Evolutionary conservation across 1,140 invertebrate species (phyloP), one percentile per base, ranked within the genome.

Genomic region (Alviniconcha marisindica): DNA sequence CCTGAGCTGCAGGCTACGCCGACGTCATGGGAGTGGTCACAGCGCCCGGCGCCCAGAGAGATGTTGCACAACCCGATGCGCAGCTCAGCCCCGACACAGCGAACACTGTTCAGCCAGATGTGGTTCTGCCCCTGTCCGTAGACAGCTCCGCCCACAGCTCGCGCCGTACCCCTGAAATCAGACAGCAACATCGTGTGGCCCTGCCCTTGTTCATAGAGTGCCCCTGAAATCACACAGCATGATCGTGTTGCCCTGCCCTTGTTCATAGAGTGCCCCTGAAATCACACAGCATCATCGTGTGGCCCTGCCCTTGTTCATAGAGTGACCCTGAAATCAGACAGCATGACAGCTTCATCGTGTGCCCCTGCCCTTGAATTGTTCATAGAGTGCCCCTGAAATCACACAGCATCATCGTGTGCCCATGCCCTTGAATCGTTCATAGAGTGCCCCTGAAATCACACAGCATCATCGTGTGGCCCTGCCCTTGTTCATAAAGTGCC

Each of bases 221-320:
- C 78, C 78, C 28, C 78, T 80, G 60, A 48, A 48, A 48, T n/a
- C 44, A 48, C 44, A 48, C 44, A 48, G 44, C 44, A 48, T 48
- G 44, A 48, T n/a, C n/a, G n/a, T 44, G 2, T 5, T 5, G 12
- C 60, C 78, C 54, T 66, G 78, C n/a, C 56, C 78, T 31, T 80
- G 78, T 7, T 60, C 78, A 38, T 40, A 80, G 28, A 24, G 15
- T 21, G 0, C 78, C 78, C 28, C 78, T 80, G 60, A 48, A 48
- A 48, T n/a, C 44, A 48, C 44, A 48, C 44, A 48, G 44, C 44
- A 48, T 48, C 7, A 48, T n/a, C n/a, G n/a, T 44, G 2, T 5
- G n/a, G 12, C 60, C 78, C 54, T 66, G 78, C n/a, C 56, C 78
- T 31, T 80, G 78, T 7, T 60, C 78, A 38, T 40, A 80, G 28